Conservation (phyloP, 1,140 invertebrate genomes). For the Lasioglossum albipes region DNA sequence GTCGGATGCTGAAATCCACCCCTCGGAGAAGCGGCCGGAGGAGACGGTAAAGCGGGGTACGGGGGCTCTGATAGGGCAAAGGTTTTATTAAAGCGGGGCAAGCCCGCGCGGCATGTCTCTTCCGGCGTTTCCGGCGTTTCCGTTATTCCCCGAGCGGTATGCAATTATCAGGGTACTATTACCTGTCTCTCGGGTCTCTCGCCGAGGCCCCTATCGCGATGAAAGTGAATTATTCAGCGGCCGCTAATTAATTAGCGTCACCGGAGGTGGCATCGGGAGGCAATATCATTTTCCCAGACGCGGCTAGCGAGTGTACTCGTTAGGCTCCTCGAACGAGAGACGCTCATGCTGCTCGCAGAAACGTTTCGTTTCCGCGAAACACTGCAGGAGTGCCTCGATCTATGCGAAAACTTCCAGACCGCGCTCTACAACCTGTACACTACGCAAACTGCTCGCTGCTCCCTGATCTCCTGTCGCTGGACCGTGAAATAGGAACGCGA, state of each 20-base stretch:
- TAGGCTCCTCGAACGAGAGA: not conserved
- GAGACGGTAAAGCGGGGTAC: not conserved
- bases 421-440: too few species aligned
- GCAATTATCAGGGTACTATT: constrained; percentile 42
- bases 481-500: too few species aligned
- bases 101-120: constrained; percentile 4
- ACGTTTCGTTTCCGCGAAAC: too few species aligned
- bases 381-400: too few species aligned
- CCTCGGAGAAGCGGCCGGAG: not conserved
- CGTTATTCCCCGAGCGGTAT: constrained; percentile 31
- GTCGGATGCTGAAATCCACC: not conserved
- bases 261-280: constrained; percentile 19
- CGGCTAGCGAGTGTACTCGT: not conserved
- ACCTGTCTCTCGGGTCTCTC: constrained; percentile 24
- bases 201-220: constrained; percentile 44
- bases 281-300: constrained; percentile 49
- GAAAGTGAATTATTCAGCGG: constrained; percentile 58
- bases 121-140: not conserved
- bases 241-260: constrained; percentile 55
- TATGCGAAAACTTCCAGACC: too few species aligned
- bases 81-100: constrained; percentile 10
- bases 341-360: not conserved
- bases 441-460: too few species aligned
- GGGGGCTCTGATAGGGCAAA: too few species aligned
- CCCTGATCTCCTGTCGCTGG: too few species aligned